Base-by-base conservation (phyloP, 2,888 invertebrate genomes). In the Cheilosia vulpina region DNA sequence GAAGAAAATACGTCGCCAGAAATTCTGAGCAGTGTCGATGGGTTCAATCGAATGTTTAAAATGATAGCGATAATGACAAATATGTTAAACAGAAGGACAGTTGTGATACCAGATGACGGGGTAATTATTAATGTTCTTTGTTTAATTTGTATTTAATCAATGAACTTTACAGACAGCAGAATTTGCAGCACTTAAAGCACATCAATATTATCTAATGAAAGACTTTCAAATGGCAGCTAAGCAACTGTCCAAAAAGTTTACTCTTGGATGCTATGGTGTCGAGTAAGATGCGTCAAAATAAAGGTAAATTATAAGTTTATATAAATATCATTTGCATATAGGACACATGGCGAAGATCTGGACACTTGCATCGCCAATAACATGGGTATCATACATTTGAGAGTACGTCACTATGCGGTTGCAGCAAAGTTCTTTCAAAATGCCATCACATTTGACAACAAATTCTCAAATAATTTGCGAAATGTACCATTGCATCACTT, bases 191-290 rank as follows among this genome's bases (percentile, higher is more conserved):
- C 84, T 93, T 1, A 92, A 92, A 75, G 92, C 92, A 0, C 92
- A 92, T 88, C 92, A 92, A 85, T 92, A 91, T 88, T 93, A 92
- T 85, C 89, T 92, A 11, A 91, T 92, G 89, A 92, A 92, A 83
- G 92, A 92, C 84, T 92, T 92, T 79, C 92, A 92, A 88, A 92
- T 92, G 92, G 92, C 92, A 3, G 91, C 93, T 19, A 92, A 92
- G 78, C 92, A 92, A 81, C 75, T 92, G 17, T 90, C 91, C 65
- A 92, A 90, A 66, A 87, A 88, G 27, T 88, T 88, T 57, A 53
- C 87, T n/a, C 65, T 76, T 55, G 87, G 85, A 45, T 58, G 85
- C 3, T 87, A 88, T 66, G 45, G 88, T 34, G 88, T 89, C 31
- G 87, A 88, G 92, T 92, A 88, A 88, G 90, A 73, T 9, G 2